Evolutionary conservation across 2,888 invertebrate species (phyloP), one percentile per base, ranked within the genome.

Genomic region (Pachycephus smyrnensis): DNA sequence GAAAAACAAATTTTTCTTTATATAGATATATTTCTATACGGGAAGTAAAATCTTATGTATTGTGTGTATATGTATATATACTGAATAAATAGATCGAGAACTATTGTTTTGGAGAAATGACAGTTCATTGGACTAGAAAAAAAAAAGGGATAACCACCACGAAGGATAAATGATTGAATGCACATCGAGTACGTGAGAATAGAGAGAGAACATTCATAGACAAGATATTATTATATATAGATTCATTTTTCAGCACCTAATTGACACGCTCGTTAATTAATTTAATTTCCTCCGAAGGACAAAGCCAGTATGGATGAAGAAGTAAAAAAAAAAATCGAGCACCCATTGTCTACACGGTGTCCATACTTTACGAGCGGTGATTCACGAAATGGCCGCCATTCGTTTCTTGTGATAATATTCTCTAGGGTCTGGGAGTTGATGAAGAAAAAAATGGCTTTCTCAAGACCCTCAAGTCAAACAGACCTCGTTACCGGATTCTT

Each of bases 141-240:
- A 55, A 35, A 35, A 9, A 55, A 55, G 23, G 23, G 40, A 40
- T 40, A 40, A 40, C 1, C 40, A 40, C 23, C 40, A 40, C 15
- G 40, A 40, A 40, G 40, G 40, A 55, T 23, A 23, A 55, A 55
- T 23, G 73, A 73, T 77, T 75, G 80, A 80, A 69, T 80, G 82
- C 81, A 76, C 82, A 84, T 82, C 77, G 82, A 37, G 84, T 80
- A 84, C 84, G 84, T 84, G 82, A 79, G 79, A 83, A 79, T 77
- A 40, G 36, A 55, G 31, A 69, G 32, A 33, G 68, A 73, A 55
- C 23, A 23, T 23, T 55, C 9, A 55, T 55, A 23, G 6, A 9
- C 2, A 23, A 55, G 40, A 55, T 55, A 23, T 6, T 6, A 55
- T 23, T 23, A 2, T 55, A 40, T 74, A 73, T 68, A 76, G 77